Conservation (phyloP, 2,113 vertebrate genomes). For the Mandrillus leucophaeus region DNA sequence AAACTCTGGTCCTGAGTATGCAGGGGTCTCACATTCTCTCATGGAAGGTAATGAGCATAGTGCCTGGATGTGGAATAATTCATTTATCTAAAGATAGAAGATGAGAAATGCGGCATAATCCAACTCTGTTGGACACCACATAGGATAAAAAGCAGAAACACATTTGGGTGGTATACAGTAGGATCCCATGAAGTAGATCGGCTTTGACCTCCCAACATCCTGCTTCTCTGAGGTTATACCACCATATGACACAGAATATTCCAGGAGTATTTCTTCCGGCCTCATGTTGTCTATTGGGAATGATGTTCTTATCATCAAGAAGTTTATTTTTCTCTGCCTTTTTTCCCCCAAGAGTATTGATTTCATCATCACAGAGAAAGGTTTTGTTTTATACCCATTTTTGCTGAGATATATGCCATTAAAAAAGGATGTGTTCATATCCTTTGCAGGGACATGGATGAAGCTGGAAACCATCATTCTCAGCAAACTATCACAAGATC, state of each 20-base stretch:
- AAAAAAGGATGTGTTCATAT: no score
- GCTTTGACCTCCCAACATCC: background rate
- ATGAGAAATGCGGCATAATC: background rate
- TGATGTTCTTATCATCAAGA: background rate
- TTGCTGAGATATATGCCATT: background rate
- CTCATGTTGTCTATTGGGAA: background rate
- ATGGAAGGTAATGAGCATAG: background rate
- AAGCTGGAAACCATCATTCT: no score
- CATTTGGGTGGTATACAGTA: no score
- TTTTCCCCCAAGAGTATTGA: background rate
- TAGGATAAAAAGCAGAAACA: background rate
- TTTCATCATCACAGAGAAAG: background rate
- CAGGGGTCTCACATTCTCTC: background rate
- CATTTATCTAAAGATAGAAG: background rate
- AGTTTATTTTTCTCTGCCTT: background rate
- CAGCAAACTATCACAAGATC: no score
- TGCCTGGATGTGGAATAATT: background rate
- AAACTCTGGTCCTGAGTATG: background rate
- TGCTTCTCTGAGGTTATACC: fast-evolving
- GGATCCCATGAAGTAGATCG: fast-evolving
- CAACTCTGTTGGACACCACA: background rate
- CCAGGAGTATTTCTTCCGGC: fast-evolving
- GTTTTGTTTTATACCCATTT: background rate
- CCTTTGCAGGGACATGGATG: no score
- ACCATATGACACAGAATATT: fast-evolving